Evolutionary conservation across 2,888 invertebrate genomes (phyloP).

Genomic region (Athripsodes cinereus): DNA sequence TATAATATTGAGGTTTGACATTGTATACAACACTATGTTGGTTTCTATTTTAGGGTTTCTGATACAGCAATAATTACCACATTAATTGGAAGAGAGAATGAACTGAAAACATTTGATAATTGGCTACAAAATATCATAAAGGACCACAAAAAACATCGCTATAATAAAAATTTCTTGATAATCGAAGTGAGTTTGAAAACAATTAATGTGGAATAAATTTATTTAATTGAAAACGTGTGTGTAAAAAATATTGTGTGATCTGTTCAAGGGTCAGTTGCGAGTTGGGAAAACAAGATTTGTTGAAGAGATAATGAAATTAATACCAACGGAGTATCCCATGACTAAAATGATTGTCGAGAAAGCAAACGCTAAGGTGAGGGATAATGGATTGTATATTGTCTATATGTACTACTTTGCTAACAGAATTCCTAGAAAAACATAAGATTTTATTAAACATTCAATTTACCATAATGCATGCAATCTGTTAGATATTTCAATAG

Average conservation of each 20-base stretch:
- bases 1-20: too few species aligned
- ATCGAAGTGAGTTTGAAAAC: background rate
- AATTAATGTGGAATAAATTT: too few species aligned
- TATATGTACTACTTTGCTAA: too few species aligned
- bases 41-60: background rate
- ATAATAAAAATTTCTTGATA: background rate
- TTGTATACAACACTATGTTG: too few species aligned
- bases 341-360: background rate
- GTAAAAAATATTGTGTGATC: too few species aligned
- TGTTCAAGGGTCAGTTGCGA: background rate
- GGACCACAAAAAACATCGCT: background rate
- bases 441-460: too few species aligned
- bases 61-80: background rate
- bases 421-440: too few species aligned
- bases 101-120: background rate
- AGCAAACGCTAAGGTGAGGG: too few species aligned
- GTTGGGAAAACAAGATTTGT: background rate
- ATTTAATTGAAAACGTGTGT: too few species aligned
- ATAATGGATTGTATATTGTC: too few species aligned
- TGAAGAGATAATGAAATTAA: background rate
- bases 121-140: background rate
- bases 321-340: background rate
- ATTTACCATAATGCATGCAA: too few species aligned
- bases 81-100: constrained; percentile 3
- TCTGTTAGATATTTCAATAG: too few species aligned